phyloP scores from a whole-genome alignment of 2,888 invertebrate species.

The Rhingia campestris region DNA sequence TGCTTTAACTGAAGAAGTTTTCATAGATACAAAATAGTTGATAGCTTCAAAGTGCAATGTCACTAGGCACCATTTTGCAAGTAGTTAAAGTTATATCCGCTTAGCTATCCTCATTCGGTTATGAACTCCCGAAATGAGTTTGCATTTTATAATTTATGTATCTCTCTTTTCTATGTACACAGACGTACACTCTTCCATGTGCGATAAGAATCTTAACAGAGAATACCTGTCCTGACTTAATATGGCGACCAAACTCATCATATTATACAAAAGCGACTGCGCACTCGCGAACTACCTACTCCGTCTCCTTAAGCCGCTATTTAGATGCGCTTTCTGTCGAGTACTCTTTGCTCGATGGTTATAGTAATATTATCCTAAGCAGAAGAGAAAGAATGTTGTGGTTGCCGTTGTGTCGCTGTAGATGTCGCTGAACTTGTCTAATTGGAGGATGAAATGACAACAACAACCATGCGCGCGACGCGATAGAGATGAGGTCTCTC shows the following conservation, averaged over 20 bases:
- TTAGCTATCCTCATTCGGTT: constrained; percentile 29
- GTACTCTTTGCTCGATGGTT: constrained; percentile 6
- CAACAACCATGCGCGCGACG: constrained; percentile 21
- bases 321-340: constrained; percentile 12
- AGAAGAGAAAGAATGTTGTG: constrained; percentile 62
- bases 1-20: background rate
- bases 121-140: constrained; percentile 58
- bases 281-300: constrained; percentile 5
- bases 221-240: constrained; percentile 64
- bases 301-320: background rate
- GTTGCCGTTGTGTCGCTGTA: constrained; percentile 33
- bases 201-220: constrained; percentile 64
- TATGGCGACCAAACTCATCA: constrained; percentile 55
- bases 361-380: constrained; percentile 39
- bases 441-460: constrained; percentile 68
- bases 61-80: constrained; percentile 25
- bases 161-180: constrained; percentile 19
- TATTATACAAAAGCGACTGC: constrained; percentile 23
- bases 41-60: constrained; percentile 33
- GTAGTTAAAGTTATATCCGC: constrained; percentile 31
- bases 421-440: constrained; percentile 51
- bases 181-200: constrained; percentile 8
- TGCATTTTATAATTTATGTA: constrained; percentile 36
- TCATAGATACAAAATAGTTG: background rate
- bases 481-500: constrained; percentile 21